Evolutionary conservation across 1,140 invertebrate genomes (phyloP), one percentile per base, ranked within the genome.

Genomic region (Drosophila watanabei): DNA sequence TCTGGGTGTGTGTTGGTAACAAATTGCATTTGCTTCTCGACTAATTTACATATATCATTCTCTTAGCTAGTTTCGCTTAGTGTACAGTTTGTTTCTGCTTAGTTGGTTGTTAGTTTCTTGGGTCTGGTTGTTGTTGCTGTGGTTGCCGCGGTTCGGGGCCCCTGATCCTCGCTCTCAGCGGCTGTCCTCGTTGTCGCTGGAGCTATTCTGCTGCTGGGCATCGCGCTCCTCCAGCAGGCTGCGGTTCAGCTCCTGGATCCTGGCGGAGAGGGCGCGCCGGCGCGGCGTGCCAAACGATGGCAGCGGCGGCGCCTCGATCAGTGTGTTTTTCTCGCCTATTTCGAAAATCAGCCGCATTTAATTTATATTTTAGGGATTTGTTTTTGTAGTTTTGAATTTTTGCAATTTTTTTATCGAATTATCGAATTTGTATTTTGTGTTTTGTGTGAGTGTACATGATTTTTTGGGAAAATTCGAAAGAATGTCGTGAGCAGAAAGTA

Each of bases 121-220:
- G 63, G 63, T 71, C 52, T 45, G 73, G 73, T 71, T 89, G 72
- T 82, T 87, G 66, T 80, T 87, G 79, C 75, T 87, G 75, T 80
- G 83, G 63, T 78, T 85, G 82, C 82, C 48, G 65, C 66, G 54
- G 66, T 32, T 43, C 13, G 33, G 33, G 30, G 69, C 41, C 14
- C 9, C 9, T 9, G 46, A 10, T 49, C 46, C 35, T 63, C 35
- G 8, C 48, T 28, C 41, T 48, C 75, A 93, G 57, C 92, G 91
- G 80, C 92, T 93, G 64, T 93, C 92, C 72, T 93, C 92, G 57
- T 92, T 92, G 75, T 93, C 92, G 43, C 92, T 93, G 71, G 89
- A 93, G 65, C 92, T 93, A 54, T 92, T 92, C 60, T 92, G 90
- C 63, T 93, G 91, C 69, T 91, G 86, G 32, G 86, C 77, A 56